These are phyloP conservation scores for Euclidia mi DNA, from an alignment of 2,888 invertebrate genomes.

Conservation along the genomic window DNA sequence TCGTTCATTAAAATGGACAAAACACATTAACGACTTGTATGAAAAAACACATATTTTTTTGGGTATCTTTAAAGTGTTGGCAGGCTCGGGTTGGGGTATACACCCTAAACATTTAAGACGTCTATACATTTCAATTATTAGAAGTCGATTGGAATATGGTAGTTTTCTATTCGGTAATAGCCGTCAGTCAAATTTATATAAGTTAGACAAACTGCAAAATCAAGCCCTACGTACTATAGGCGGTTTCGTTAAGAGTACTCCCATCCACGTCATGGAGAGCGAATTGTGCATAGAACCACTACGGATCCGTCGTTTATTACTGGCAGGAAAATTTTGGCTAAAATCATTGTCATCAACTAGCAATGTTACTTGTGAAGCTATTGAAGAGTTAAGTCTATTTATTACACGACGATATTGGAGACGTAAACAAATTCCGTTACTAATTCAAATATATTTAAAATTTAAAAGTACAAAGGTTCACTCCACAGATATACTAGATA, in stretches of 20 bases:
- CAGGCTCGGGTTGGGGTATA: slow-evolving; percentile 40
- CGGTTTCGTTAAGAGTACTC: no score
- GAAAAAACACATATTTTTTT: slow-evolving; percentile 9
- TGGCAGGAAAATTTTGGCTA: neutral
- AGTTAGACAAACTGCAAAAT: no score
- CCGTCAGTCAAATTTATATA: no score
- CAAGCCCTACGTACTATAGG: no score
- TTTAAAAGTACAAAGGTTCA: neutral
- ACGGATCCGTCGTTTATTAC: slow-evolving; percentile 1
- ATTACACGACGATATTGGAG: no score
- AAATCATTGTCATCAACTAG: no score
- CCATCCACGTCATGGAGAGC: no score
- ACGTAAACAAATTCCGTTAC: no score
- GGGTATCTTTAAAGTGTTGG: slow-evolving; percentile 15
- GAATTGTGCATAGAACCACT: no score
- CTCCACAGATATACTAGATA: neutral
- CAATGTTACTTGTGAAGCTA: no score
- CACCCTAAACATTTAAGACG: slow-evolving; percentile 23
- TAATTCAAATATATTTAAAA: no score
- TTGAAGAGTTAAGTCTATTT: no score
- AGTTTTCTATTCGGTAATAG: neutral
- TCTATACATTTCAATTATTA: slow-evolving; percentile 20
- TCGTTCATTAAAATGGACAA: neutral
- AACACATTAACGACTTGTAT: slow-evolving; percentile 13
- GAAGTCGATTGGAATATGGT: slow-evolving; percentile 9